Evolutionary conservation across 2,888 invertebrate species (phyloP).

Genomic region (Drosophila eohydei): DNA sequence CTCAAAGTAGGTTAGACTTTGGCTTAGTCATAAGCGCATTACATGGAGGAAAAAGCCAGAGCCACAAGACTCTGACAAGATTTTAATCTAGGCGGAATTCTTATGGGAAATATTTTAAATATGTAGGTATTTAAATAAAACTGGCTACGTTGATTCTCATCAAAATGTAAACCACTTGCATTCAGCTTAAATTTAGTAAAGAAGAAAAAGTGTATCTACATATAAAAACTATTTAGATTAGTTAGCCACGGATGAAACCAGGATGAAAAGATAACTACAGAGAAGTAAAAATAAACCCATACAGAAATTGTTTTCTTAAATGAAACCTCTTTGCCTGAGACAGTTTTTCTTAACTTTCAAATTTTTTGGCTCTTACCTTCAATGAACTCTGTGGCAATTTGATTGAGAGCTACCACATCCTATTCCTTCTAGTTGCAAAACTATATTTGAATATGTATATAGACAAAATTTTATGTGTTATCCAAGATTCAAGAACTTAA

Average conservation of each 20-base stretch:
- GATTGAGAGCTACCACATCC: not conserved
- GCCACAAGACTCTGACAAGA: slow-evolving; percentile 20
- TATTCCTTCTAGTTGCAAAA: not conserved
- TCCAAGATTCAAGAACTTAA: not conserved
- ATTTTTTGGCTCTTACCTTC: not conserved
- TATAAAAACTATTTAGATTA: slow-evolving; percentile 1
- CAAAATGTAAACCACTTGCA: not conserved
- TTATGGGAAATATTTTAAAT: slow-evolving; percentile 49
- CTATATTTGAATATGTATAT: not conserved
- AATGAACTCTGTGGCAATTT: not conserved
- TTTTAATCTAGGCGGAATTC: slow-evolving; percentile 49
- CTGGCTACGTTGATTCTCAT: not conserved
- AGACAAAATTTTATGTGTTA: not conserved
- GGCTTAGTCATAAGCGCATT: slow-evolving; percentile 61
- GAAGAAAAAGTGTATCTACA: not conserved
- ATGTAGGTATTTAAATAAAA: slow-evolving; percentile 25
- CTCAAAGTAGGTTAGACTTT: slow-evolving; percentile 59
- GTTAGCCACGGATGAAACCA: not conserved
- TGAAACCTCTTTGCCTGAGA: not conserved
- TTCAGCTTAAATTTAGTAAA: not conserved
- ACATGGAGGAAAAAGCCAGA: slow-evolving; percentile 24
- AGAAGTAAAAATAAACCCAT: not conserved
- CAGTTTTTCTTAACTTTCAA: not conserved
- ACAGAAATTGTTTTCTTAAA: not conserved
- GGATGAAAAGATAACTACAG: not conserved